phyloP scores from a whole-genome alignment of 2,797 vertebrate genomes.

The Decapterus maruadsi region DNA sequence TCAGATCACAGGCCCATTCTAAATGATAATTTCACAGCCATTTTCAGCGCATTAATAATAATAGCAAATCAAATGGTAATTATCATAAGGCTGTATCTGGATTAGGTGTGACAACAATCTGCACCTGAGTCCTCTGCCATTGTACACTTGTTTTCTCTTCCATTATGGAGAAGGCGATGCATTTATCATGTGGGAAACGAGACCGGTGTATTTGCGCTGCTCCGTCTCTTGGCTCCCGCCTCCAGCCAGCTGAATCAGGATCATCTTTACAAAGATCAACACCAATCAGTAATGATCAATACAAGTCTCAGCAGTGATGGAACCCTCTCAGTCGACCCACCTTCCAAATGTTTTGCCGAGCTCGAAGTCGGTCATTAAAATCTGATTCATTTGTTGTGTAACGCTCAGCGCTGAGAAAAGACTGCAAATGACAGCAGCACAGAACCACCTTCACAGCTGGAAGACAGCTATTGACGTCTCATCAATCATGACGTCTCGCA shows the following conservation, averaged over 20 bases:
- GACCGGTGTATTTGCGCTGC: slow-evolving; percentile 39
- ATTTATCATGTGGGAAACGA: slow-evolving; percentile 45
- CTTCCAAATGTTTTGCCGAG: slow-evolving; percentile 43
- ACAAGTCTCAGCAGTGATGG: background rate
- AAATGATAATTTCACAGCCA: slow-evolving; percentile 85
- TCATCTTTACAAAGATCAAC: slow-evolving; percentile 26
- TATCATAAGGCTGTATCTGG: slow-evolving; percentile 73
- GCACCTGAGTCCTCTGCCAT: slow-evolving; percentile 72
- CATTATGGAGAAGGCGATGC: slow-evolving; percentile 56
- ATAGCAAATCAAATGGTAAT: slow-evolving; percentile 81
- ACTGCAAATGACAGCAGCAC: slow-evolving; percentile 20
- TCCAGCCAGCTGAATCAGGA: slow-evolving; percentile 23
- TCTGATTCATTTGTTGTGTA: slow-evolving; percentile 55
- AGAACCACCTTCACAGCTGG: slow-evolving; percentile 54
- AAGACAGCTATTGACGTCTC: slow-evolving; percentile 42
- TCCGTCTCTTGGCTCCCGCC: slow-evolving; percentile 26
- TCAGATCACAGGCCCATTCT: slow-evolving; percentile 75
- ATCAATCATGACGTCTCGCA: slow-evolving; percentile 41
- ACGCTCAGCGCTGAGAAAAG: slow-evolving; percentile 1
- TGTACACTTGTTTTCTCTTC: slow-evolving; percentile 58
- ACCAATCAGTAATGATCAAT: slow-evolving; percentile 33
- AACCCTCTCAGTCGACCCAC: slow-evolving; percentile 8
- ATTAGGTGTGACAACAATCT: slow-evolving; percentile 74
- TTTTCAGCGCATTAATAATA: slow-evolving; percentile 82
- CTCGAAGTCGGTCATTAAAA: slow-evolving; percentile 46